Base-by-base conservation (phyloP, 2,888 invertebrate species). In the Dinocampus coccinellae region DNA sequence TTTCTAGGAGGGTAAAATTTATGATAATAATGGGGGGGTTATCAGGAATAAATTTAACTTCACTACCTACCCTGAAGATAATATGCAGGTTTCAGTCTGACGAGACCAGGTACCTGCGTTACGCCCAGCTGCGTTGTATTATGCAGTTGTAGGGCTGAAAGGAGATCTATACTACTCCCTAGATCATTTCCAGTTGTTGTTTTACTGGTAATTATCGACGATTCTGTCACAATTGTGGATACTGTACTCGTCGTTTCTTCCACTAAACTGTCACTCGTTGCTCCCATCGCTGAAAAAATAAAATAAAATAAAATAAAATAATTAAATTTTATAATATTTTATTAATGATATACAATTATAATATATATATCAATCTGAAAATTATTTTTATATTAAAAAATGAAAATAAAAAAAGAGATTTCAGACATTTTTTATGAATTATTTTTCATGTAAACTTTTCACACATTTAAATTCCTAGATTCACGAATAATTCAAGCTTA, bases 121-220 rank as follows among this genome's bases (percentile, higher is more conserved):
- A 94, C 93, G 84, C 94, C 94, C 87, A 90, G 90, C 85, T 91
- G 92, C 84, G 92, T 91, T 87, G 91, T 92, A 90, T 94, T 94
- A 90, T 93, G 92, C 88, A 94, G 90, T 89, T 93, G 93, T 89
- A 94, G 90, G 86, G 93, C 93, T 89, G 92, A 93, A 89, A 95
- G 90, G 88, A 95, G 90, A 89, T 95, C 94, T 90, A 95, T 92
- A 83, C 90, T 80, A 85, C 89, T 88, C 79, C 82, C 84, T 73
- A 81, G 77, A 79, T 83, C 83, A 72, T 75, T 79, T 69, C 79
- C 80, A 70, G 79, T 84, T 82, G 78, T 87, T 78, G 79, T 84
- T 78, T 85, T 89, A 90, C 88, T 83, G 87, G 85, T 58, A 42
- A 70, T 70, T 61, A 75, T 68, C 61, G 74, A 61, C 53, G 71